Evolutionary conservation across 2,797 vertebrate species (phyloP), one percentile per base, ranked within the genome.

Genomic region (Cuniculus paca): DNA sequence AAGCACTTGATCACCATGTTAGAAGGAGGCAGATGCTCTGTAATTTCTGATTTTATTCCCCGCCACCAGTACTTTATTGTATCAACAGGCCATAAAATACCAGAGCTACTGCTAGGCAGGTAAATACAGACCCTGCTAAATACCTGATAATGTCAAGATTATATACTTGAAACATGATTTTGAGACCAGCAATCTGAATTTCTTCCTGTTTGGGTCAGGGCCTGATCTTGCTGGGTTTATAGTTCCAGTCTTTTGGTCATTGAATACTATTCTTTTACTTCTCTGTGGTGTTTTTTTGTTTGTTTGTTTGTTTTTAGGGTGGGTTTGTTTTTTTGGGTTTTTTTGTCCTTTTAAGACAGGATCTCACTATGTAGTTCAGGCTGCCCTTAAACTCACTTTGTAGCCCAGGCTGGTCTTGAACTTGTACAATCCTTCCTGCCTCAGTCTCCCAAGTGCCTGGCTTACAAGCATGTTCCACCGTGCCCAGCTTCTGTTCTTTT

Each of bases 141-240:
- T 99, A 99, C 97, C 99, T 99, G 96, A 99, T 99, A 5, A 99
- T 99, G 93, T 99, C 99, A 88, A 99, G 99, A 98, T 99, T 99
- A 98, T 99, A 99, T 0, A 99, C 99, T 97, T 99, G 99, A 0
- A 99, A 98, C 99, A 99, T 99, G 80, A 99, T 99, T 98, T 99
- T 99, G 96, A 99, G 98, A 88, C 99, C 99, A 0, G 99, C 99
- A 58, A 99, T 99, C 98, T 99, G 99, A 0, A 99, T 99, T 97
- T 99, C 99, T 99, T 99, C 98, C 99, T 19, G 99, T 99, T 91
- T 99, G 99, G 34, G 99, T 99, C 97, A 39, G 36, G 20, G n/a
- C 9, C 36, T 42, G 8, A 42, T 72, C 36, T 39, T 72, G 36
- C 68, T 72, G 20, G 68, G 68, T 42, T 20, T 72, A 24, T 1